Evolutionary conservation across 2,888 invertebrate species (phyloP).

Genomic region (Acanthosepion pharaonis): DNA sequence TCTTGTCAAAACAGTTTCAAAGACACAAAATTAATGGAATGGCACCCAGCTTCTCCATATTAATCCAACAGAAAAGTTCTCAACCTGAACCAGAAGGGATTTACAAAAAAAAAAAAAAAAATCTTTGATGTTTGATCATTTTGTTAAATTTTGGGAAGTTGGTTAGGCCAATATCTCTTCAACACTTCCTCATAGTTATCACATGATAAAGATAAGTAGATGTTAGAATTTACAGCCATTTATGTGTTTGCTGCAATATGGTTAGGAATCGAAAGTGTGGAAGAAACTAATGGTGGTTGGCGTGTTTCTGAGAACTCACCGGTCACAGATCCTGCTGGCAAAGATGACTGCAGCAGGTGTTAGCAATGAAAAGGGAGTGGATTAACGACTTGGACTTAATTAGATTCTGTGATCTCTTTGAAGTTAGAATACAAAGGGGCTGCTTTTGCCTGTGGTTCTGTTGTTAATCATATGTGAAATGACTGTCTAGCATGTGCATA

Average conservation of each 20-base stretch:
- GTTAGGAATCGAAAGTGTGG: neutral
- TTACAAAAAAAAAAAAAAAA: no score
- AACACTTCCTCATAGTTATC: no score
- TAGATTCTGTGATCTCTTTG: conserved; percentile 21
- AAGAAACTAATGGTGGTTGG: neutral
- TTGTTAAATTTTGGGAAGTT: no score
- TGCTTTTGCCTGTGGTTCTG: neutral
- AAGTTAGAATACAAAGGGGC: neutral
- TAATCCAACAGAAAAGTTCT: no score
- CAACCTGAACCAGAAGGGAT: no score
- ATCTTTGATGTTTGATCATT: no score
- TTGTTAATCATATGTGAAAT: neutral
- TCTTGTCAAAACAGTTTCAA: no score
- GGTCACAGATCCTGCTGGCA: neutral
- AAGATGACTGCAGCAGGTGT: neutral
- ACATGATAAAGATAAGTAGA: neutral
- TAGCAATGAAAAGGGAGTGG: conserved; percentile 18
- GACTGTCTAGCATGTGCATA: neutral
- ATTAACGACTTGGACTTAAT: neutral
- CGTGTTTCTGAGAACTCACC: neutral
- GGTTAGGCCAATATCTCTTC: no score
- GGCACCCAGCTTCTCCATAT: no score
- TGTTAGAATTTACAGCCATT: neutral
- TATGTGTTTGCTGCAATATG: neutral
- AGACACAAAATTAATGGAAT: no score